phyloP scores from a whole-genome alignment of 1,140 invertebrate species.

The Streblospio benedicti region DNA sequence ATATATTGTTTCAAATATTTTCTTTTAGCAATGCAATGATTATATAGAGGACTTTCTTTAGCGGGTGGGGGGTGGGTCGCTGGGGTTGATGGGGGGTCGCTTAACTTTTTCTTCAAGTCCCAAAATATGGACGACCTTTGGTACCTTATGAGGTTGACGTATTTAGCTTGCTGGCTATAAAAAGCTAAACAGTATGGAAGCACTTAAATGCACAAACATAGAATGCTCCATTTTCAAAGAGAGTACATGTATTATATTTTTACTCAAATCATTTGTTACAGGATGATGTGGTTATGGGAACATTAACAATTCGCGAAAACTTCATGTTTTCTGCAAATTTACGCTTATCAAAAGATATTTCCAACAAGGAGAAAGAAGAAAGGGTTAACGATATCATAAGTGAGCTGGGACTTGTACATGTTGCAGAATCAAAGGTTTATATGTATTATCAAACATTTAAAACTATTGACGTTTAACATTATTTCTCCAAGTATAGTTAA shows the following conservation, averaged over 20 bases:
- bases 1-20: no score
- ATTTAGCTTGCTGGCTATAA: no score
- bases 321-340: constrained; percentile 41
- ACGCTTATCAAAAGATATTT: constrained; percentile 23
- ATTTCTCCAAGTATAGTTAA: no score
- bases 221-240: not conserved
- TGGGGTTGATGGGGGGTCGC: no score
- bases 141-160: no score
- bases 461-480: not conserved
- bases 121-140: no score
- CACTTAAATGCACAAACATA: no score
- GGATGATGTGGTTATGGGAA: constrained; percentile 44
- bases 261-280: not conserved
- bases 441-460: not conserved
- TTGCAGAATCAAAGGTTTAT: constrained; percentile 61
- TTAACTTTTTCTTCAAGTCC: no score
- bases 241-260: not conserved
- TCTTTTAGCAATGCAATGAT: no score
- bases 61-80: no score
- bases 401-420: constrained; percentile 77
- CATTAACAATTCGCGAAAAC: constrained; percentile 40
- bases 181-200: no score
- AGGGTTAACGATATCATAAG: constrained; percentile 77
- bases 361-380: not conserved
- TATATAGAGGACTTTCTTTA: no score